phyloP scores from a whole-genome alignment of 2,797 vertebrate species.

The Eupleurogrammus muticus region DNA sequence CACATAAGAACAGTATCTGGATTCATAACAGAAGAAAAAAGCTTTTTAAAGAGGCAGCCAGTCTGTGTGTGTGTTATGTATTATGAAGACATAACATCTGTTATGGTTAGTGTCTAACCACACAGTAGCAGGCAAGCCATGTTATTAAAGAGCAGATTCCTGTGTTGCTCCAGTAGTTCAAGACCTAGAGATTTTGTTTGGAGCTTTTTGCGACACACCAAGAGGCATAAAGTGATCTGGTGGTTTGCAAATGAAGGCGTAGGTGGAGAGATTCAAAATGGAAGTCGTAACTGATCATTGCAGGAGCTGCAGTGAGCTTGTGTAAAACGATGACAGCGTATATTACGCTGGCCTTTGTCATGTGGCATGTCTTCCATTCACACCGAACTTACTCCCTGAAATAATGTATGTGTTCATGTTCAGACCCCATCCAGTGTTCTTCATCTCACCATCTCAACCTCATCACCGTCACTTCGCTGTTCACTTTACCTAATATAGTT shows the following conservation, averaged over 20 bases:
- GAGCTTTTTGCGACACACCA: conserved; percentile 13
- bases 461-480: conserved; percentile 26
- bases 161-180: neutral
- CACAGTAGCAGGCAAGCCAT: neutral
- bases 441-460: conserved; percentile 28
- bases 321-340: conserved; percentile 22
- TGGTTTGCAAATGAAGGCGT: conserved; percentile 13
- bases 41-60: neutral
- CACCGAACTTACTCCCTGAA: neutral
- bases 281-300: conserved; percentile 11
- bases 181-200: conserved; percentile 7
- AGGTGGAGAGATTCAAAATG: conserved; percentile 11
- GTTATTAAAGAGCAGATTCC: conserved; percentile 12
- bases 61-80: neutral
- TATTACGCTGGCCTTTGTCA: neutral
- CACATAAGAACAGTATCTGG: neutral
- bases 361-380: conserved; percentile 9
- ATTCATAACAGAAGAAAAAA: neutral
- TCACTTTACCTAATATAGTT: neutral
- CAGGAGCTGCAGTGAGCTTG: neutral
- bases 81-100: conserved; percentile 30
- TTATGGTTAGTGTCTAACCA: conserved; percentile 8
- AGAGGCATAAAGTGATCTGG: conserved; percentile 6
- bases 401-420: conserved; percentile 3
- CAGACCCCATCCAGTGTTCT: neutral